A percentile compares a stretch with the other conserved stretches of the same genome.
Conservation (phyloP, 2,113 vertebrate genomes). For the Arvicanthis niloticus region DNA sequence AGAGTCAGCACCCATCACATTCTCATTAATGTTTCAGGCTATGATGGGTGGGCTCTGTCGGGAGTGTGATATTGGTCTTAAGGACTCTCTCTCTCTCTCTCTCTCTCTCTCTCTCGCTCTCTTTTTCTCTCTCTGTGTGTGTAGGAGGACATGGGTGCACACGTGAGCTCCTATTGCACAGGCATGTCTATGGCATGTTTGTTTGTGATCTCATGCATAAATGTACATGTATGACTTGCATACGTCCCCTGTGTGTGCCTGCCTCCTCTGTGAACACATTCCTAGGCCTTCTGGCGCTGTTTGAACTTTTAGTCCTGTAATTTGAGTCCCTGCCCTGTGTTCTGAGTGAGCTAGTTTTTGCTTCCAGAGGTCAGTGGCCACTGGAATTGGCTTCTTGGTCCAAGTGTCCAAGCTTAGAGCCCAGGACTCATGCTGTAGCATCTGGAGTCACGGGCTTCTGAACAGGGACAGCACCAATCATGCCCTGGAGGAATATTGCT, state of each 20-base stretch:
- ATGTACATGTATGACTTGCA: not conserved
- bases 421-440: not conserved
- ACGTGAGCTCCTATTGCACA: fast-evolving
- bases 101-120: too few species aligned
- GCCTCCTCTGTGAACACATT: fast-evolving
- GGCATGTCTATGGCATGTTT: not conserved
- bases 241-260: not conserved
- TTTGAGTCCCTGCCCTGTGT: not conserved
- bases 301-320: not conserved
- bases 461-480: fast-evolving
- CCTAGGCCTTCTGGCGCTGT: fast-evolving
- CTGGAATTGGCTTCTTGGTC: not conserved
- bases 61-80: not conserved
- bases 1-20: fast-evolving
- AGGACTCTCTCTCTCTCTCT: not conserved
- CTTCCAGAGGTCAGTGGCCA: not conserved
- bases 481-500: fast-evolving
- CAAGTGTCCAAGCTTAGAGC: not conserved
- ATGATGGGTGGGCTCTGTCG: fast-evolving
- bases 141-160: not conserved
- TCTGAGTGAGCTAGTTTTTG: not conserved
- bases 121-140: not conserved
- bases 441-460: not conserved
- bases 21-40: not conserved
- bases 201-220: not conserved